Evolutionary conservation across 2,888 invertebrate species (phyloP).

Genomic region (Drosophila neutralis): DNA sequence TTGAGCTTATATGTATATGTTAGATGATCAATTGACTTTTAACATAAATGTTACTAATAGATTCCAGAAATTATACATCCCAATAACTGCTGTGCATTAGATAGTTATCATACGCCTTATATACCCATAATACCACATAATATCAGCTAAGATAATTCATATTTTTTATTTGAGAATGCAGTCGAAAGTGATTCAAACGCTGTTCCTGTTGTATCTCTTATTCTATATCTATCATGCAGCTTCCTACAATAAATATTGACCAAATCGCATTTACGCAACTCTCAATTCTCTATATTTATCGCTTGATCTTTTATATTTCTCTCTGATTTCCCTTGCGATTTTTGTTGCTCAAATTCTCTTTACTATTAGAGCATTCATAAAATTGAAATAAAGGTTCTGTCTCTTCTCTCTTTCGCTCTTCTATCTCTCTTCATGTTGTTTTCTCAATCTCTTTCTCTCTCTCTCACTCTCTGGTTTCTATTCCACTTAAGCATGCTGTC

Average conservation of each 20-base stretch:
- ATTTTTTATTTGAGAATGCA: neutral
- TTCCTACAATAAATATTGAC: slow-evolving; percentile 15
- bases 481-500: slow-evolving; percentile 59
- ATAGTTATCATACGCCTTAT: neutral
- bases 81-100: neutral
- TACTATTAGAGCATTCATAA: neutral
- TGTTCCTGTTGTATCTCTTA: neutral
- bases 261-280: neutral
- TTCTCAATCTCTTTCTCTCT: slow-evolving; percentile 3
- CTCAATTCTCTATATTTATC: slow-evolving; percentile 6
- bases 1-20: neutral
- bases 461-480: slow-evolving; percentile 8
- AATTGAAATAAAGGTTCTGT: too few relatives aligned
- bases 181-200: neutral
- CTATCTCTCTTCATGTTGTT: neutral
- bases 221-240: slow-evolving; percentile 1
- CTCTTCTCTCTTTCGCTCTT: neutral
- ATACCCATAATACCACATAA: neutral
- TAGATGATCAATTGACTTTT: neutral
- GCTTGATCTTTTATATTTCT: slow-evolving; percentile 7
- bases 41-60: neutral
- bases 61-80: neutral
- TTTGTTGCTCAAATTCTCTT: slow-evolving; percentile 7
- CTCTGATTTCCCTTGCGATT: neutral
- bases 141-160: neutral